Percentiles rank a stretch among this genome's conserved stretches.
Evolutionary conservation across 2,797 vertebrate genomes (phyloP).

Genomic region (Mormyrops attenuatus): DNA sequence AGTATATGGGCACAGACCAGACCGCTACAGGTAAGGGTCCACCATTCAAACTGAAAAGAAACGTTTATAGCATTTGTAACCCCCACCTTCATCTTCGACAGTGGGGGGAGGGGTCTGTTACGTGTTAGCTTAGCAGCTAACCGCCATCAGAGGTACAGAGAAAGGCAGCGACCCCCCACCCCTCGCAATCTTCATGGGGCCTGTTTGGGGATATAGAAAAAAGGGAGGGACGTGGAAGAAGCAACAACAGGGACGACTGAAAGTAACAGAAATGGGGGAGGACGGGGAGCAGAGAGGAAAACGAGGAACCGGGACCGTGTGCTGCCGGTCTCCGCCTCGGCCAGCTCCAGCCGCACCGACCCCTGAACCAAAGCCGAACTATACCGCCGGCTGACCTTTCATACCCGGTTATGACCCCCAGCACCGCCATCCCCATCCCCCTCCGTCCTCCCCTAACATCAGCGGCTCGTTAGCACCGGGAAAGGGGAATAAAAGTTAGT

Average conservation of each 20-base stretch:
- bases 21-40: neutral
- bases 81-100: neutral
- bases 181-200: neutral
- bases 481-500: neutral
- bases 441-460: neutral
- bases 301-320: neutral
- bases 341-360: neutral
- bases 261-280: neutral
- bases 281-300: neutral
- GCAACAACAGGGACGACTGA: neutral
- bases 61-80: neutral
- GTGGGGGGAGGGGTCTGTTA: neutral
- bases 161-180: conserved; percentile 4
- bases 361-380: neutral
- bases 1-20: neutral
- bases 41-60: neutral
- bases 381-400: conserved; percentile 19
- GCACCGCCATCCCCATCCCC: conserved; percentile 19
- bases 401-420: conserved; percentile 33
- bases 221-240: neutral
- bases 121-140: conserved; percentile 3
- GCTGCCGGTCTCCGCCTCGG: neutral
- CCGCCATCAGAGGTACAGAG: neutral
- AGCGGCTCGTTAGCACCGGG: neutral
- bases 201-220: neutral